phyloP scores from a whole-genome alignment of 2,113 vertebrate genomes.

The Cryptomyrus ogoouensis region DNA sequence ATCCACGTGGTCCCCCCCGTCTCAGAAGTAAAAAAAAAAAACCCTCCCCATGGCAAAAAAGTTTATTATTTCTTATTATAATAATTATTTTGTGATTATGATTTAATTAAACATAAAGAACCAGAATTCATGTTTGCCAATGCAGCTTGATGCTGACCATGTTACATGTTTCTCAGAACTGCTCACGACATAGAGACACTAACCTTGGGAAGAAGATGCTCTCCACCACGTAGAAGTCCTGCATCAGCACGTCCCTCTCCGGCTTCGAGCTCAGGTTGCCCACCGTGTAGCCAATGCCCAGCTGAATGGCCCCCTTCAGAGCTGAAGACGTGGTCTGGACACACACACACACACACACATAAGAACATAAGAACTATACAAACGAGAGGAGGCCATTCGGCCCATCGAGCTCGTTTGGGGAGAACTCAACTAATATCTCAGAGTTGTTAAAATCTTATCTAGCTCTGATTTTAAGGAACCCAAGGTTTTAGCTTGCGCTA shows the following conservation, averaged over 20 bases:
- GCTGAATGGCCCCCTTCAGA: constrained; percentile 92
- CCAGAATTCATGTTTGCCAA: background rate
- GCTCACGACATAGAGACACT: constrained; percentile 1
- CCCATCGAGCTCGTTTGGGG: too few relatives aligned
- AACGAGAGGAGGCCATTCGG: too few relatives aligned
- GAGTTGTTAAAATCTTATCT: too few relatives aligned
- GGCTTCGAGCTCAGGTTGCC: constrained; percentile 97
- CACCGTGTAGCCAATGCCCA: constrained; percentile 94
- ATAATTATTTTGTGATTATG: background rate
- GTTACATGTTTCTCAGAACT: background rate
- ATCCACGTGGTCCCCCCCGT: background rate
- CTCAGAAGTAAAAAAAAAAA: background rate
- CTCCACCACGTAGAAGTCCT: constrained; percentile 95
- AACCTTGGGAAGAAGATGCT: constrained; percentile 98
- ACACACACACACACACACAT: background rate
- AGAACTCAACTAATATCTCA: too few relatives aligned
- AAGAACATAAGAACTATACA: too few relatives aligned
- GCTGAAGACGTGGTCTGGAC: constrained; percentile 92
- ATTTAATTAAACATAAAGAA: background rate
- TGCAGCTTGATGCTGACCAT: background rate
- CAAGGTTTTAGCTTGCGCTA: too few relatives aligned
- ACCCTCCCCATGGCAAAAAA: background rate
- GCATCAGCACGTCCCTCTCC: constrained; percentile 95
- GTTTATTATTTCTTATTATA: background rate
- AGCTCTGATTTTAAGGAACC: too few relatives aligned